Evolutionary conservation across 2,797 vertebrate genomes (phyloP).

Genomic region (Sphenopsis melanotis): DNA sequence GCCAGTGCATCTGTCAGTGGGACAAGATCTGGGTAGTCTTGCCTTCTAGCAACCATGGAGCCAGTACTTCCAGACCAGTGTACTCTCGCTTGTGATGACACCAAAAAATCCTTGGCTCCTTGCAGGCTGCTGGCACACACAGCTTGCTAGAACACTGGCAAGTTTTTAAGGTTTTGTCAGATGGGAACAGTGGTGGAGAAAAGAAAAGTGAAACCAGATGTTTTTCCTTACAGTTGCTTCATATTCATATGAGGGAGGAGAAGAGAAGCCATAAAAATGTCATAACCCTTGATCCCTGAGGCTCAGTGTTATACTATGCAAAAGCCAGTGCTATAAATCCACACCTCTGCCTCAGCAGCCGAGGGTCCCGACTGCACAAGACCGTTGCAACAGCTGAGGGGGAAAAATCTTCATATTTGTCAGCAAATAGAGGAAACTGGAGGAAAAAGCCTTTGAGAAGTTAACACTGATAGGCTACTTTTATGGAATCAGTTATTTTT

Average conservation of each 20-base stretch:
- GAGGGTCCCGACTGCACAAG: constrained; percentile 26
- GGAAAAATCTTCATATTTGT: background rate
- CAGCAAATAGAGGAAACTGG: background rate
- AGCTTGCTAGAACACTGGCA: constrained; percentile 60
- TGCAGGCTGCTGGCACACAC: background rate
- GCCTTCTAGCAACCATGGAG: background rate
- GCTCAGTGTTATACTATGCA: constrained; percentile 51
- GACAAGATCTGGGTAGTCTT: background rate
- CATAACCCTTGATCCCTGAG: constrained; percentile 67
- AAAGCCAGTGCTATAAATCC: constrained; percentile 66
- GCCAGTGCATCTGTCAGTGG: background rate
- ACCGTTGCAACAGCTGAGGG: background rate
- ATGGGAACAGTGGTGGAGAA: constrained; percentile 67
- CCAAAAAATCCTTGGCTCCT: constrained; percentile 25
- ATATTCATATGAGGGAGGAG: constrained; percentile 42
- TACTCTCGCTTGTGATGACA: background rate
- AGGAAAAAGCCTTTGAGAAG: constrained; percentile 27
- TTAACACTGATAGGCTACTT: background rate
- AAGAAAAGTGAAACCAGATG: constrained; percentile 80
- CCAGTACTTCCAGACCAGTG: background rate
- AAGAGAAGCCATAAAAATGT: constrained; percentile 72
- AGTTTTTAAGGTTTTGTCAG: constrained; percentile 68
- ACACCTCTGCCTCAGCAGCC: background rate
- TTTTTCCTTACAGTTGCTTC: constrained; percentile 69
- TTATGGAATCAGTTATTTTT: constrained; percentile 23